Base-by-base conservation (phyloP, 2,797 vertebrate genomes). In the Erethizon dorsatum region DNA sequence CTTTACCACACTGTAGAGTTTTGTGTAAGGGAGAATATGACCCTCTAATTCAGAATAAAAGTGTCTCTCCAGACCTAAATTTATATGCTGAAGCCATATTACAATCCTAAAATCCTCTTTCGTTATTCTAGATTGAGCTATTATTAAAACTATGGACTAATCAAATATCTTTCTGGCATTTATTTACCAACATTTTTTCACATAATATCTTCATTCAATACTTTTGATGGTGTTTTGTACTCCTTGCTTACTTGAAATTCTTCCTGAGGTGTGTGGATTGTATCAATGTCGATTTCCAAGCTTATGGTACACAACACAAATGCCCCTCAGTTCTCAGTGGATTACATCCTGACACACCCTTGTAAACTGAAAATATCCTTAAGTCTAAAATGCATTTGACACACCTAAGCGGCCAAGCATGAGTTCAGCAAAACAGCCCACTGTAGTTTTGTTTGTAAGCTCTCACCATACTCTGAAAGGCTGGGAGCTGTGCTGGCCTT, bases 181-280 rank as follows among this genome's bases (percentile, higher is more conserved):
- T 59, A 84, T 57, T 90, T 80, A 67, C 11, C 37, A 65, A 65
- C 73, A 28, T 15, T 77, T 28, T 85, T 79, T 71, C 37, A 83
- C 24, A 20, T 20, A 90, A 54, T 13, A 85, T 20, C 61, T 95
- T 82, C 31, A 67, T 26, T 69, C 75, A 88, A 47, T 41, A 18
- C 2, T 0, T 52, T 22, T 15, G 45, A 31, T 2, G 9, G 2
- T 82, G 15, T 8, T 61, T 13, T 56, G 0, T 11, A 77, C 31
- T 78, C 91, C 50, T 93, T 54, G 26, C 57, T 90, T 75, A 88
- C 61, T 93, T 18, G 59, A 28, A 82, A 63, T n/a, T 79, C 11
- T 83, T 67, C 88, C 45, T n/a, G 41, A 86, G 18, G 14, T 94
- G n/a, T 3, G 4, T 63, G 17, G 9, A 67, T 61, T 41, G 1